phyloP scores from a whole-genome alignment of 2,888 invertebrate genomes.

The Zootermopsis nevadensis region DNA sequence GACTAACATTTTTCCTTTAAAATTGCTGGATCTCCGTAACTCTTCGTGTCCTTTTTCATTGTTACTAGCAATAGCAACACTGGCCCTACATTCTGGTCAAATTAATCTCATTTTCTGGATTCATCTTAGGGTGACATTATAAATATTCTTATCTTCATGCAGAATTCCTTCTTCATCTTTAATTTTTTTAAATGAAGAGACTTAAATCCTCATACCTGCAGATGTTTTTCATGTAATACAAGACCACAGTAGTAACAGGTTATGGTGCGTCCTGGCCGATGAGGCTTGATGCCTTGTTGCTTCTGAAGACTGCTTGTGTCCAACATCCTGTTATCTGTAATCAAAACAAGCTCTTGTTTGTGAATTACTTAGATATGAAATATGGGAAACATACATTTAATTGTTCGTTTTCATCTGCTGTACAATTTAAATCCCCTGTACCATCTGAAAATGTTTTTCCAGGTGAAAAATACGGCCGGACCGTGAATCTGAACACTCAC shows the following conservation, averaged over 20 bases:
- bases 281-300: not conserved
- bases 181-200: too few relatives aligned
- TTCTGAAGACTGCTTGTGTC: not conserved
- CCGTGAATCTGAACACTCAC: too few relatives aligned
- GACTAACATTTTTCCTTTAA: too few relatives aligned
- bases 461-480: too few relatives aligned
- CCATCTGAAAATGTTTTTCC: not conserved
- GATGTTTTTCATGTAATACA: constrained; percentile 19
- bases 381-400: not conserved
- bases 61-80: too few relatives aligned
- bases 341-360: not conserved
- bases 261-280: constrained; percentile 17
- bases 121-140: too few relatives aligned
- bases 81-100: too few relatives aligned
- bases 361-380: not conserved
- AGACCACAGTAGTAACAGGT: constrained; percentile 33
- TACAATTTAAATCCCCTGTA: not conserved
- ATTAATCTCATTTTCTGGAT: too few relatives aligned
- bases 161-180: too few relatives aligned
- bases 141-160: too few relatives aligned
- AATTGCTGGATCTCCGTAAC: too few relatives aligned
- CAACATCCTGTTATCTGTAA: not conserved
- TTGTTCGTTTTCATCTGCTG: not conserved
- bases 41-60: too few relatives aligned
- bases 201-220: not conserved